Evolutionary conservation across 35 echinoderm and acorn worm species (phyloP).

Genomic region (Lytechinus pictus): DNA sequence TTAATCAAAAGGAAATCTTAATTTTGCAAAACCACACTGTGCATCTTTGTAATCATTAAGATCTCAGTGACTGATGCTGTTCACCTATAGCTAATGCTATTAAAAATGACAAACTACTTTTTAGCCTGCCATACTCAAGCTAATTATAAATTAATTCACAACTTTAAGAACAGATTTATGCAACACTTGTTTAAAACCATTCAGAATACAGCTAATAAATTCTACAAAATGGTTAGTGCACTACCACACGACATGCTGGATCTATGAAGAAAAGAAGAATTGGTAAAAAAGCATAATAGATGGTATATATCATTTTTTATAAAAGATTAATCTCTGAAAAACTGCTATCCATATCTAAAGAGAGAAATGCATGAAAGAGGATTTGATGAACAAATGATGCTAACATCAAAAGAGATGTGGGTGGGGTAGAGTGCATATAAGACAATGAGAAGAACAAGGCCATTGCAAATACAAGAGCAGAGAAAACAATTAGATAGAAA

Average conservation of each 20-base stretch:
- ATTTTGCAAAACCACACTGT: too few relatives aligned
- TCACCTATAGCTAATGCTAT: too few relatives aligned
- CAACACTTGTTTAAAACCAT: neutral
- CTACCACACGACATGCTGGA: neutral
- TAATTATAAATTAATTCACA: too few relatives aligned
- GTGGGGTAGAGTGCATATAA: neutral
- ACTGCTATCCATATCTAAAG: neutral
- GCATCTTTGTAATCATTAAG: too few relatives aligned
- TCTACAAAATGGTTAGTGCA: neutral
- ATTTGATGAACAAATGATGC: neutral
- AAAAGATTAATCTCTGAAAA: neutral
- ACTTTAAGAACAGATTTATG: neutral
- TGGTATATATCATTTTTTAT: neutral
- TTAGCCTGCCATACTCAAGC: too few relatives aligned
- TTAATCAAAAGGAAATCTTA: too few relatives aligned
- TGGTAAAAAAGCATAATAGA: neutral
- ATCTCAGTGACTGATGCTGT: too few relatives aligned
- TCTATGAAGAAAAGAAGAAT: neutral
- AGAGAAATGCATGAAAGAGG: neutral
- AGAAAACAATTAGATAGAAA: neutral
- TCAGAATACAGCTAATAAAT: neutral
- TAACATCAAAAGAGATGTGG: neutral
- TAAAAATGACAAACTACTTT: too few relatives aligned
- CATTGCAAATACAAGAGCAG: neutral
- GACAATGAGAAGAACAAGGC: neutral